phyloP scores from a whole-genome alignment of 2,888 invertebrate species.

The Eupithecia vulgata region DNA sequence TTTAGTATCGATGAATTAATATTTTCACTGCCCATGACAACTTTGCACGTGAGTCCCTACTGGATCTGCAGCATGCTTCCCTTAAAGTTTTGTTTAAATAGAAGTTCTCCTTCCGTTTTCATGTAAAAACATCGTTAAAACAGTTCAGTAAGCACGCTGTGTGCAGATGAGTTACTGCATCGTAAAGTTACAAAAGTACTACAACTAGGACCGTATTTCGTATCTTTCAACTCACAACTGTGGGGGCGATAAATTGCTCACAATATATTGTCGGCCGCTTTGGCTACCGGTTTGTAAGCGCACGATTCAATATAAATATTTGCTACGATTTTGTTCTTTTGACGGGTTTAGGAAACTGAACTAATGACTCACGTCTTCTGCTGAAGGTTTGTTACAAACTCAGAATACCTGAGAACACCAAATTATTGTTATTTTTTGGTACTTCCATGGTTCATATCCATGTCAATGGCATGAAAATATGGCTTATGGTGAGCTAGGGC shows the following conservation, averaged over 20 bases:
- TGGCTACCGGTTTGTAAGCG: constrained; percentile 35
- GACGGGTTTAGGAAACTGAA: neutral
- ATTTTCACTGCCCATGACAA: neutral
- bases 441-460: neutral
- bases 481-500: neutral
- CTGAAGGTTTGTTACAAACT: no score
- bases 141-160: neutral
- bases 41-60: neutral
- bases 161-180: constrained; percentile 16
- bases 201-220: constrained; percentile 23
- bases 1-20: neutral
- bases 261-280: constrained; percentile 30
- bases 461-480: neutral
- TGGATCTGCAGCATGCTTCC: neutral
- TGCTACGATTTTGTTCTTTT: constrained; percentile 7
- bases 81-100: neutral
- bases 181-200: constrained; percentile 1
- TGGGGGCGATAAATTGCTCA: constrained; percentile 34
- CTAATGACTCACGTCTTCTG: neutral
- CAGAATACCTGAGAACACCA: no score
- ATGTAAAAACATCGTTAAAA: neutral
- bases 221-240: constrained; percentile 24
- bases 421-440: no score
- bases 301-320: constrained; percentile 25
- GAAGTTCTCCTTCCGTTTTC: neutral